Conservation (phyloP, 2,113 vertebrate species). For the Nibea coibor region DNA sequence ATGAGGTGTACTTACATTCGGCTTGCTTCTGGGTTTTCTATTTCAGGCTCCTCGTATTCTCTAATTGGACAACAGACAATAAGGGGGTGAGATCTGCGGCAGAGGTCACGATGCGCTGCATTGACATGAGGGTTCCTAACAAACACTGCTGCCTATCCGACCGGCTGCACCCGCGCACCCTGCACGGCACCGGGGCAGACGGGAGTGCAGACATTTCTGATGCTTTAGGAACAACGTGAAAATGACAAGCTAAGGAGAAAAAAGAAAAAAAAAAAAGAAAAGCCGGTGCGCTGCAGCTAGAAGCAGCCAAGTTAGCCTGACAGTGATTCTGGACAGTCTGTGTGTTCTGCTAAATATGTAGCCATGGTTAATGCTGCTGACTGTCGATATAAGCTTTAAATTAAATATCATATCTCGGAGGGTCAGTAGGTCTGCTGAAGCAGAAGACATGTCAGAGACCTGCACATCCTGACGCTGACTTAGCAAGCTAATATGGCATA, state of each 20-base stretch:
- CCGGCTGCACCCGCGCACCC: neutral
- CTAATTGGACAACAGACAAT: constrained; percentile 58
- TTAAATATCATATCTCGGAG: rapidly evolving
- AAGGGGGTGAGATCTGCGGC: neutral
- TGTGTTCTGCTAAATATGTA: neutral
- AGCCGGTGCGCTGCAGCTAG: neutral
- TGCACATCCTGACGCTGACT: constrained; percentile 42
- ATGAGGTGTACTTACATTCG: constrained; percentile 90
- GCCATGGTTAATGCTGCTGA: neutral
- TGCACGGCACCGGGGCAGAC: no score
- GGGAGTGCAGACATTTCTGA: neutral
- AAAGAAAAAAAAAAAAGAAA: neutral
- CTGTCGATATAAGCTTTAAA: neutral
- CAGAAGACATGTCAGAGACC: constrained; percentile 26
- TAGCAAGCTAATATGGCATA: constrained; percentile 44
- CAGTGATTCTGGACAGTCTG: neutral
- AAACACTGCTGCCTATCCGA: neutral
- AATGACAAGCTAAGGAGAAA: neutral
- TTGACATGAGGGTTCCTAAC: neutral
- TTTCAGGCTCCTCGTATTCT: constrained; percentile 90
- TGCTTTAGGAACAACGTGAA: neutral
- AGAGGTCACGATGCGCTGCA: constrained; percentile 34
- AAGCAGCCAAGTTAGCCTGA: neutral
- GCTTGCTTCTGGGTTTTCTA: constrained; percentile 98
- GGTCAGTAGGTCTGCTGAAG: neutral